These are phyloP conservation scores for Megaceryle alcyon DNA, from an alignment of 2,797 vertebrate species.

Conservation along the genomic window DNA sequence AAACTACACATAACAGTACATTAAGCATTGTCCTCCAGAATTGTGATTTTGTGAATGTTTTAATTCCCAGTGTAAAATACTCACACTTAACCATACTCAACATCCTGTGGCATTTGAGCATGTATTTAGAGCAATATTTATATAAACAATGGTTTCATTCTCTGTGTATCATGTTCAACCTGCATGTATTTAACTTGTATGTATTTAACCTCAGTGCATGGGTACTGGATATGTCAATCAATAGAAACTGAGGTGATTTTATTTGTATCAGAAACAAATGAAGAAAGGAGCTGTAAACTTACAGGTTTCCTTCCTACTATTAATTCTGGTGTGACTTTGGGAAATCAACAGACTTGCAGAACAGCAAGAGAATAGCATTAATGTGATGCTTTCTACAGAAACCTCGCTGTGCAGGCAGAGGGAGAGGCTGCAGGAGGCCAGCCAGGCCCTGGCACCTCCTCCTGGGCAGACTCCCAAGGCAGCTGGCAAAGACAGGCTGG, in stretches of 20 bases:
- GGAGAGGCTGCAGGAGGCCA: fast-evolving
- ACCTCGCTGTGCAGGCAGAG: neutral
- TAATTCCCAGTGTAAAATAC: neutral
- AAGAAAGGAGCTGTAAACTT: neutral
- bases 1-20: neutral
- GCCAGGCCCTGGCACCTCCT: neutral
- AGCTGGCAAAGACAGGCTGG: fast-evolving
- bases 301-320: neutral
- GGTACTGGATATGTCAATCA: neutral
- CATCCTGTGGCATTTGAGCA: neutral
- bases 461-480: neutral
- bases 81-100: neutral
- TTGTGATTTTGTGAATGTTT: neutral
- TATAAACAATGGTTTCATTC: neutral
- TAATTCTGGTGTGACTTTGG: neutral
- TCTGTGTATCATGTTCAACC: neutral
- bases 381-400: fast-evolving
- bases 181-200: neutral
- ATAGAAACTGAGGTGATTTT: fast-evolving
- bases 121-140: neutral
- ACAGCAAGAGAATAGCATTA: neutral
- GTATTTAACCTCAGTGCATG: neutral
- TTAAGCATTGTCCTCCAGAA: neutral
- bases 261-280: neutral
- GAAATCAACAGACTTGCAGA: neutral